phyloP scores from a whole-genome alignment of 2,797 vertebrate species.

The Peromyscus attwateri region DNA sequence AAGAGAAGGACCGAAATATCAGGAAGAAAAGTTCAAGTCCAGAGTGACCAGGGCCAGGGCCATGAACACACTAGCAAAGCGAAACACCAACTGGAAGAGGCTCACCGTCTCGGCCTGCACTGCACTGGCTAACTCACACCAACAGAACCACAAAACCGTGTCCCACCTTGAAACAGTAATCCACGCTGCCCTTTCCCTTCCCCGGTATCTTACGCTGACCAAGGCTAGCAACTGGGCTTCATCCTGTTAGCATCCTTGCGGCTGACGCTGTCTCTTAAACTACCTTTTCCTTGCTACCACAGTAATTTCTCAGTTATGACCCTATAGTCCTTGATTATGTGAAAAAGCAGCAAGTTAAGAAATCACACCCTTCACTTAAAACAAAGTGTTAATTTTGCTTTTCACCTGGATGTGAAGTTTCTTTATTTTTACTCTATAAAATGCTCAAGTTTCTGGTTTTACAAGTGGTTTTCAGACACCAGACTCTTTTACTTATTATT shows the following conservation, averaged over 20 bases:
- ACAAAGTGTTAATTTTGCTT: constrained; percentile 52
- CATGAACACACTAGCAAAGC: not conserved
- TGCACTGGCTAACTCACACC: not conserved
- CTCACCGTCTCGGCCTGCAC: not conserved
- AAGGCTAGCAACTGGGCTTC: constrained; percentile 7
- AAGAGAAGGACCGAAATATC: not conserved
- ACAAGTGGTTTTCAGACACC: constrained; percentile 56
- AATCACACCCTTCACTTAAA: constrained; percentile 21
- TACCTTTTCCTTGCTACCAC: constrained; percentile 1
- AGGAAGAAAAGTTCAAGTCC: not conserved
- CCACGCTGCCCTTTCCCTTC: not conserved
- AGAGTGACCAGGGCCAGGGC: not conserved
- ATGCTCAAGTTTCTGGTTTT: constrained; percentile 15
- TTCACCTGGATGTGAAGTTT: not conserved
- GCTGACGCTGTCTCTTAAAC: not conserved
- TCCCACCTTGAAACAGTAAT: not conserved
- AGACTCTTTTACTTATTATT: not conserved
- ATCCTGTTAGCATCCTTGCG: constrained; percentile 5
- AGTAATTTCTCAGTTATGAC: constrained; percentile 56
- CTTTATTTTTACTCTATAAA: constrained; percentile 34
- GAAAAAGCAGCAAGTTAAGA: not conserved
- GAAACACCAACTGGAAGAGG: not conserved
- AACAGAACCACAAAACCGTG: constrained; percentile 18
- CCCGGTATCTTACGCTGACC: not conserved
- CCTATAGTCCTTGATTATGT: not conserved